A percentile compares a stretch with the other conserved stretches of the same genome.
These are phyloP conservation scores for Serranus cabrilla DNA, from an alignment of 2,797 vertebrate species.

Conservation along the genomic window DNA sequence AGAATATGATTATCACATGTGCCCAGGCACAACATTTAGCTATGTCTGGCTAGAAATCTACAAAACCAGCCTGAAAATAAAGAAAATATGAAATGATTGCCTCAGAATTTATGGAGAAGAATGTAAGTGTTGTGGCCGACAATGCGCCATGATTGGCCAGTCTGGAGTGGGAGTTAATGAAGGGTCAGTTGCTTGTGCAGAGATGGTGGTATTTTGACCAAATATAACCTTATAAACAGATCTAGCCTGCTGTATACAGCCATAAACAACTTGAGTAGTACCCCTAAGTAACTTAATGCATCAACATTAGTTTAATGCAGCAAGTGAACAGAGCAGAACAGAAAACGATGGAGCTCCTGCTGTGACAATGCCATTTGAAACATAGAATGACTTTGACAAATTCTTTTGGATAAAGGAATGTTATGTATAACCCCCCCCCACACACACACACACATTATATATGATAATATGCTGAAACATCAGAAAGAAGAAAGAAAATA, in stretches of 20 bases:
- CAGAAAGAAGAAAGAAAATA: not conserved
- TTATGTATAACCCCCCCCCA: no score
- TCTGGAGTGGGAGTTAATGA: no score
- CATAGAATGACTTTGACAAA: slow-evolving; percentile 33
- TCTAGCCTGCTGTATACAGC: slow-evolving; percentile 6
- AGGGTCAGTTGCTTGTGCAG: not conserved
- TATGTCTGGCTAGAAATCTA: no score
- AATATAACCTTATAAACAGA: not conserved
- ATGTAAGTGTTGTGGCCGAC: no score
- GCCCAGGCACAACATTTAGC: no score
- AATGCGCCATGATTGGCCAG: no score
- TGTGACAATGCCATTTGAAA: slow-evolving; percentile 6
- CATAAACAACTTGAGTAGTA: not conserved
- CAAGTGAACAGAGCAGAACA: slow-evolving; percentile 13
- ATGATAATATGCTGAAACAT: not conserved
- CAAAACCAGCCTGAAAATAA: no score
- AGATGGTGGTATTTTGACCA: not conserved
- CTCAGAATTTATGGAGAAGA: no score
- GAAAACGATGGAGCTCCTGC: slow-evolving; percentile 2
- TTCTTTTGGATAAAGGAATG: slow-evolving; percentile 11
- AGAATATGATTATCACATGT: no score
- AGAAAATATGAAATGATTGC: no score
- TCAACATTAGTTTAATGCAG: slow-evolving; percentile 25
- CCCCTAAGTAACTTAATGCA: slow-evolving; percentile 1
- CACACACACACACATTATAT: no score